Evolutionary conservation across 2,113 vertebrate species (phyloP).

Genomic region (Anas platyrhynchos): DNA sequence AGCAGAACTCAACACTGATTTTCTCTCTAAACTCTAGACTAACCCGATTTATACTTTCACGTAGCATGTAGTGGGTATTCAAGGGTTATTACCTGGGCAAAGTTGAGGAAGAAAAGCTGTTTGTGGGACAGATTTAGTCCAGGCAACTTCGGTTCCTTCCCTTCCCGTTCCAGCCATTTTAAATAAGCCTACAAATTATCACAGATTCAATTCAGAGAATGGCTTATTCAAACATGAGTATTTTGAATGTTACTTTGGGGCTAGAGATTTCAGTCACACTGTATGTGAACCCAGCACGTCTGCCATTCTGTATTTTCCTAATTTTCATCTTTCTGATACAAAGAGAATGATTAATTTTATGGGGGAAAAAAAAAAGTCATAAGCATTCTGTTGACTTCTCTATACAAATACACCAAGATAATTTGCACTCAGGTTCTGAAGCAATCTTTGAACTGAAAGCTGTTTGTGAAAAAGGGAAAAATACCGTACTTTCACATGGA

Average conservation of each 20-base stretch:
- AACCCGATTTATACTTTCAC: neutral
- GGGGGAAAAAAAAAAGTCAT: neutral
- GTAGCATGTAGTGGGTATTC: no score
- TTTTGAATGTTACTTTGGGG: neutral
- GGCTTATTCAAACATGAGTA: neutral
- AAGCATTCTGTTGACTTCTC: neutral
- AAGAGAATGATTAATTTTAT: neutral
- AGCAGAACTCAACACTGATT: neutral
- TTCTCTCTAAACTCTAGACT: neutral
- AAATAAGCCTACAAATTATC: conserved; percentile 86
- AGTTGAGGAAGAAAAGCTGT: conserved; percentile 97
- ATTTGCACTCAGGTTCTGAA: neutral
- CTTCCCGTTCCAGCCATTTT: conserved; percentile 88
- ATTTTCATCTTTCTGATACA: neutral
- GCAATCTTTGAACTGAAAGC: neutral
- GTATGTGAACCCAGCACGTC: fast-evolving
- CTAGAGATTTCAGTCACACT: neutral
- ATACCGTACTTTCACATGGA: no score
- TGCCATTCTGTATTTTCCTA: neutral
- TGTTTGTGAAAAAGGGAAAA: neutral
- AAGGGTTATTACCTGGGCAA: conserved; percentile 86
- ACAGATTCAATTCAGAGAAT: neutral
- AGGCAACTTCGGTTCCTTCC: conserved; percentile 86
- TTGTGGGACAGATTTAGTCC: conserved; percentile 89
- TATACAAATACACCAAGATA: neutral